Evolutionary conservation across 2,113 vertebrate genomes (phyloP), one percentile per base, ranked within the genome.

Genomic region (Cranoglanis bouderius): DNA sequence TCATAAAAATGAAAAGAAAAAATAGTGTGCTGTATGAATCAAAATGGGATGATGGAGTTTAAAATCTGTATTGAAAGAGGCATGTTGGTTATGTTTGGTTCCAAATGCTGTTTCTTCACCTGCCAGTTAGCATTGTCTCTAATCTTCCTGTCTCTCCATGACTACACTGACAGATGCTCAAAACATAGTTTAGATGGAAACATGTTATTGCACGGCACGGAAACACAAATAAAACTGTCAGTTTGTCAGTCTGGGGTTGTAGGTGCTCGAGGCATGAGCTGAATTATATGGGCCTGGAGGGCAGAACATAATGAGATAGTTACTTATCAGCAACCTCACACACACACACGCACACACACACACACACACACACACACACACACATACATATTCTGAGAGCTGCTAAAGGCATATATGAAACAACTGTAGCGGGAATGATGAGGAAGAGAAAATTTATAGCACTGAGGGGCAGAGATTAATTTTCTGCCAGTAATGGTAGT

Each of bases 281-380:
- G 80, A 90, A 90, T 90, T 91, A 88, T 88, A 88, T 90, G 70
- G 78, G 29, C 80, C 88, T 74, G 16, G 84, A 89, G 86, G 90
- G 90, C 59, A 88, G 72, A 82, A 89, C 61, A 87, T 91, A 91
- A 91, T 91, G 84, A 91, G 81, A 82, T 85, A 83, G 85, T 88
- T 88, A 89, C 77, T 91, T 88, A 86, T 84, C 75, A 51, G 87
- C 61, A 84, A 49, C 83, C 59, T 82, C 19, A 13, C 35, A 29
- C 46, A 10, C 82, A 32, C 12, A 81, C 85, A 85, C 85, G 87
- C 82, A 85, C 46, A 86, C 16, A 67, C 7, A 53, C 35, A 85
- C 83, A 82, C 86, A 85, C 35, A 70, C 18, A 67, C 43, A 84
- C 65, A 13, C 65, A 3, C 65, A 32, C 65, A 29, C 21, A 63